phyloP scores from a whole-genome alignment of 2,797 vertebrate species.

The Tiaroga cobitis region DNA sequence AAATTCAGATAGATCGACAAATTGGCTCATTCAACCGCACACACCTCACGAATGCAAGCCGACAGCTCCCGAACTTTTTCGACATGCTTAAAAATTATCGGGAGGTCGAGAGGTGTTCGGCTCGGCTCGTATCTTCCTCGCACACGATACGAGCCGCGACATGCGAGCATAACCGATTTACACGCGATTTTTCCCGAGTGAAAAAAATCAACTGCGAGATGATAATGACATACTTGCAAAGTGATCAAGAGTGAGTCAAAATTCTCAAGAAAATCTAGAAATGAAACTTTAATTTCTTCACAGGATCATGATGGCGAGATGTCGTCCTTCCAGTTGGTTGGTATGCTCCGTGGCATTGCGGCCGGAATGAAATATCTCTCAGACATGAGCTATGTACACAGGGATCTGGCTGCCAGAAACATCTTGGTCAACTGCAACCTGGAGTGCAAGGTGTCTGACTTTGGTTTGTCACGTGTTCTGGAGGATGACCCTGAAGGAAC shows the following conservation, averaged over 20 bases:
- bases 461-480: slow-evolving; percentile 92
- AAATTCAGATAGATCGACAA: no score
- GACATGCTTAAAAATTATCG: no score
- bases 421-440: slow-evolving; percentile 93
- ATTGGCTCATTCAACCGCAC: no score
- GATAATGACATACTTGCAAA: background rate
- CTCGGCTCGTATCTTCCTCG: no score
- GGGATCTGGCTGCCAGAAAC: slow-evolving; percentile 94
- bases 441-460: slow-evolving; percentile 97
- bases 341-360: slow-evolving; percentile 92
- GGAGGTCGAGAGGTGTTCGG: no score
- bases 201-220: no score
- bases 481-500: slow-evolving; percentile 96
- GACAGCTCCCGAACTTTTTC: no score
- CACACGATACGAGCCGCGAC: no score
- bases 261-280: background rate
- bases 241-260: no score
- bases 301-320: slow-evolving; percentile 91
- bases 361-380: slow-evolving; percentile 97
- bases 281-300: background rate
- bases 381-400: slow-evolving; percentile 97
- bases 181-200: no score
- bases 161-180: no score
- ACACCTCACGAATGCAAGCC: no score
- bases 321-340: slow-evolving; percentile 89